phyloP scores from a whole-genome alignment of 2,113 vertebrate species.

The Halichoerus grypus region DNA sequence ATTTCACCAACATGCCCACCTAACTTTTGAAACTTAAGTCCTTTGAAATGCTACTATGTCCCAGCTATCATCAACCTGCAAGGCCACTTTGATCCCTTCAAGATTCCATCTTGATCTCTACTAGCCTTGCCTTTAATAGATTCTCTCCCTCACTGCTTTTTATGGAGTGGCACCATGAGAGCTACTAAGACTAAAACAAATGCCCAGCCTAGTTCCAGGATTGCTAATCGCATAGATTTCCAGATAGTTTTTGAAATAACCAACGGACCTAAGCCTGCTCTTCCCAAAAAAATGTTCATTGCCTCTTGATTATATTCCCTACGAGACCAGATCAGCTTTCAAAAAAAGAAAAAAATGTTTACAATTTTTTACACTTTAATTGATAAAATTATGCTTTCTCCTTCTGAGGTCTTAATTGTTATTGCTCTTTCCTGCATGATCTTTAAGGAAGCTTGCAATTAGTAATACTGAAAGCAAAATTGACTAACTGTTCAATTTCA shows the following conservation, averaged over 20 bases:
- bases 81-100: background rate
- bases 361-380: constrained; percentile 30
- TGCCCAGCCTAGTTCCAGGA: background rate
- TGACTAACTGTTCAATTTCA: background rate
- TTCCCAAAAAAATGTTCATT: background rate
- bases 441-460: background rate
- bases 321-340: background rate
- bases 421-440: background rate
- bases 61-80: background rate
- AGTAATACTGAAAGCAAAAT: background rate
- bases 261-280: background rate
- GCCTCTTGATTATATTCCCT: background rate
- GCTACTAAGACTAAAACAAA: background rate
- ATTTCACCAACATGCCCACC: background rate
- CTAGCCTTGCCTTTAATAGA: background rate
- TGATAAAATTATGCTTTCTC: constrained; percentile 6
- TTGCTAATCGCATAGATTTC: background rate
- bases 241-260: background rate
- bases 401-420: background rate
- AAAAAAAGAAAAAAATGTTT: background rate
- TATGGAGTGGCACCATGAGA: background rate
- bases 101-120: background rate
- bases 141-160: background rate
- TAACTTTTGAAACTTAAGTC: background rate
- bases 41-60: background rate